Conservation (phyloP, 2,113 vertebrate genomes). For the Paradisaea rubra region DNA sequence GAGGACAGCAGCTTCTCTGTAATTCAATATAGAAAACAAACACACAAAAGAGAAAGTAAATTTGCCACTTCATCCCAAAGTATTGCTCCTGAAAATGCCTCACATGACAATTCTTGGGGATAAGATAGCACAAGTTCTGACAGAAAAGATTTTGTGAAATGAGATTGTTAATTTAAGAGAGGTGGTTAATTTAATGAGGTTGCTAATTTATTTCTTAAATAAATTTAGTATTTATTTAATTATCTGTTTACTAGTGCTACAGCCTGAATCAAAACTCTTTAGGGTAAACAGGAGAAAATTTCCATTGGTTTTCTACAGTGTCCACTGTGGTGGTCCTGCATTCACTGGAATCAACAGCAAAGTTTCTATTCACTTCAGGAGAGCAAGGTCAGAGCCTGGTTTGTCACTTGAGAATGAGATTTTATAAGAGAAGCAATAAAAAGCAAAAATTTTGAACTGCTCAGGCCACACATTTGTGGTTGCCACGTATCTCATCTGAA, state of each 20-base stretch:
- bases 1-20: neutral
- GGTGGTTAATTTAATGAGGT: neutral
- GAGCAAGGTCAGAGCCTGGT: neutral
- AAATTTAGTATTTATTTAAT: neutral
- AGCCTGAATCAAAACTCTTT: neutral
- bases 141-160: neutral
- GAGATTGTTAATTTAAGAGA: neutral
- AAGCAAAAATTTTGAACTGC: neutral
- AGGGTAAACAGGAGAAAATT: neutral
- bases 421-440: neutral
- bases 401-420: neutral
- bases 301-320: neutral
- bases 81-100: neutral
- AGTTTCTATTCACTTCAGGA: neutral
- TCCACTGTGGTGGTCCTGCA: neutral
- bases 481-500: neutral
- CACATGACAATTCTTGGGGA: neutral
- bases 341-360: neutral
- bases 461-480: neutral
- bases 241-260: neutral
- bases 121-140: neutral
- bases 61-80: neutral
- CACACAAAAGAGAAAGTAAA: neutral
- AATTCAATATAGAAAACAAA: neutral
- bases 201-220: neutral